Base-by-base conservation (phyloP, 2,797 vertebrate species). In the Rhinoraja longicauda region DNA sequence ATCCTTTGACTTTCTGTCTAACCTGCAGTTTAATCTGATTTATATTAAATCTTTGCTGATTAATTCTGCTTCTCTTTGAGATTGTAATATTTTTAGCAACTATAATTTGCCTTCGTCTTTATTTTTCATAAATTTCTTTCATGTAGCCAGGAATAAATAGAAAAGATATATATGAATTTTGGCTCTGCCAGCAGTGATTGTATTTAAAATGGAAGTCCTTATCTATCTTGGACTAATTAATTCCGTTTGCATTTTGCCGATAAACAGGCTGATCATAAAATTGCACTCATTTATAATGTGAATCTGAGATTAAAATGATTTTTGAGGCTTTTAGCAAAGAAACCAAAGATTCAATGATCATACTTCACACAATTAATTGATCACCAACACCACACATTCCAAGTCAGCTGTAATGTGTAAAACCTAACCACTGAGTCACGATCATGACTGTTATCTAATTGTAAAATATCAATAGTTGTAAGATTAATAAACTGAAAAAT, bases 21-120 rank as follows among this genome's bases (percentile, higher is more conserved):
- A 70, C 64, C 17, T 21, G 59, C 6, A 4, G 32, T 39, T 90
- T 64, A 90, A 67, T 70, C 36, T 70, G 19, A 32, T 70, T 67
- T 90, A 32, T 15, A 90, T 39, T 17, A 90, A 67, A 90, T 90
- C 86, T 70, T 90, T 39, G 62, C 67, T 70, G 62, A 90, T 90
- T 64, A 90, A 90, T 67, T 90, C 62, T 17, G 36, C 32, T 90
- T 90, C 7, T 70, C 70, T 70, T 7, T 59, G 53, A 4, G 7
- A 13, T 26, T 84, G 10, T 10, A 26, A 15, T 59, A 67, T 67
- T 90, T 90, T 70, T 39, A 39, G 32, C 90, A 39, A 39, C 8
- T 45, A 17, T 36, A 67, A 67, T 36, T 67, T 70, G 39, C 6
- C 59, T 39, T 64, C 19, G 67, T 90, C 86, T 19, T 24, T 70